Conservation (phyloP, 2,797 vertebrate species). For the Balearica regulorum region DNA sequence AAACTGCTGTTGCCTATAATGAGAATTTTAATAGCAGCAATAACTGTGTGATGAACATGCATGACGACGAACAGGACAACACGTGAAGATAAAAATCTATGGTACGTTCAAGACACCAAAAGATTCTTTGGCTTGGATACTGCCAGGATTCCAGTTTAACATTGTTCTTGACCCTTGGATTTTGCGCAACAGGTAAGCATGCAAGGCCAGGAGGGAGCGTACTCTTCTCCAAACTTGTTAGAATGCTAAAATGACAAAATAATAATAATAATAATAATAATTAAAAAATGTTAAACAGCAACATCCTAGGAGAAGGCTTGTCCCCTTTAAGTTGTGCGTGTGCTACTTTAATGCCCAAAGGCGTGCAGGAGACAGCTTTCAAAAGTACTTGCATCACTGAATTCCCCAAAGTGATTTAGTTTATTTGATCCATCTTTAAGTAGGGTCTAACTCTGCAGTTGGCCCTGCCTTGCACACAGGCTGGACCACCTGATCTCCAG, state of each 20-base stretch:
- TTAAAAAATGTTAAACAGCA: background rate
- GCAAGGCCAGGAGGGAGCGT: rapidly evolving
- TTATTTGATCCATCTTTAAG: background rate
- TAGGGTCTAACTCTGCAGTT: background rate
- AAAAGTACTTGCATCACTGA: background rate
- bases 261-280: too few relatives aligned
- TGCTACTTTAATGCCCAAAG: background rate
- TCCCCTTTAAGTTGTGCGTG: background rate
- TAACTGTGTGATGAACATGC: background rate
- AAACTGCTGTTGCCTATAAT: background rate
- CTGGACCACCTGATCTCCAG: background rate
- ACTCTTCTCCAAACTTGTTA: background rate
- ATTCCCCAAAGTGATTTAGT: background rate
- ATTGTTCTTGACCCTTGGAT: background rate
- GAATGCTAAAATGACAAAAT: background rate
- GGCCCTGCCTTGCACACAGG: background rate
- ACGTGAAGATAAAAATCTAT: background rate
- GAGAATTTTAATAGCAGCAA: background rate
- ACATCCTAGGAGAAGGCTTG: background rate
- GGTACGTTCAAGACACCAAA: background rate
- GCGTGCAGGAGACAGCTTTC: background rate
- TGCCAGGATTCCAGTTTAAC: background rate
- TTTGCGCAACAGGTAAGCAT: background rate
- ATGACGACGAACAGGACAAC: background rate
- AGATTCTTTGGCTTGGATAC: background rate